Percentiles rank a stretch among this genome's conserved stretches.
phyloP scores from a whole-genome alignment of 2,113 vertebrate species.

The Pygathrix nemaeus region DNA sequence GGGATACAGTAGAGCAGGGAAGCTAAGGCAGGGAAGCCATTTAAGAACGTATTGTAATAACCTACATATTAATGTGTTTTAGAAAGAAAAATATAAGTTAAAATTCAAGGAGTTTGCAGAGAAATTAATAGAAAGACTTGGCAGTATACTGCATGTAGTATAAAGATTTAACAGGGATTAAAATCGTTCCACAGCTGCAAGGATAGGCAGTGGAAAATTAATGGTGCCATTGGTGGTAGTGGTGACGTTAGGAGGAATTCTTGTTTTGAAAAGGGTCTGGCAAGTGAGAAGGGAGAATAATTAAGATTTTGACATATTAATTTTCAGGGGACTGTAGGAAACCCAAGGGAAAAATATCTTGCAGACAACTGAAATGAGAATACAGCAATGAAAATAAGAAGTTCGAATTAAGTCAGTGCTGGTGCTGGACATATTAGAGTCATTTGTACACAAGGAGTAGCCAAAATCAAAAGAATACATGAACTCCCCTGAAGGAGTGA shows the following conservation, averaged over 20 bases:
- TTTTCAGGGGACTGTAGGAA: constrained; percentile 38
- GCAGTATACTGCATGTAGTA: not conserved
- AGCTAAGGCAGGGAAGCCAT: not conserved
- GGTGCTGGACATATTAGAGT: constrained; percentile 1
- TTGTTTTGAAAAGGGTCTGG: constrained; percentile 36
- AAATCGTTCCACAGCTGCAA: not conserved
- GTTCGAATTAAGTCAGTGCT: not conserved
- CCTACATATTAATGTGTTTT: constrained; percentile 27
- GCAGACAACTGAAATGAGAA: constrained; percentile 35
- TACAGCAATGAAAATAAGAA: constrained; percentile 36
- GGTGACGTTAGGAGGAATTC: not conserved
- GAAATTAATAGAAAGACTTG: constrained; percentile 38
- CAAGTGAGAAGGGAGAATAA: constrained; percentile 24
- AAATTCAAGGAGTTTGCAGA: not conserved
- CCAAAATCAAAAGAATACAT: constrained; percentile 47
- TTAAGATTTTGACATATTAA: constrained; percentile 54
- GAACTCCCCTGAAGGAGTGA: constrained; percentile 15
- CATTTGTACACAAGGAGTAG: constrained; percentile 32
- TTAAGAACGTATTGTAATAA: constrained; percentile 28
- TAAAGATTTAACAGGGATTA: constrained; percentile 10
- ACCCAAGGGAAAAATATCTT: constrained; percentile 24
- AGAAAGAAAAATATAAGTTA: constrained; percentile 22
- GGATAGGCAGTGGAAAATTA: not conserved
- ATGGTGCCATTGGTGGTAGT: not conserved
- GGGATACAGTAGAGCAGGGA: not conserved